Percentiles rank a stretch among this genome's conserved stretches.
Evolutionary conservation across 2,888 invertebrate genomes (phyloP).

Genomic region (Catocala nupta): DNA sequence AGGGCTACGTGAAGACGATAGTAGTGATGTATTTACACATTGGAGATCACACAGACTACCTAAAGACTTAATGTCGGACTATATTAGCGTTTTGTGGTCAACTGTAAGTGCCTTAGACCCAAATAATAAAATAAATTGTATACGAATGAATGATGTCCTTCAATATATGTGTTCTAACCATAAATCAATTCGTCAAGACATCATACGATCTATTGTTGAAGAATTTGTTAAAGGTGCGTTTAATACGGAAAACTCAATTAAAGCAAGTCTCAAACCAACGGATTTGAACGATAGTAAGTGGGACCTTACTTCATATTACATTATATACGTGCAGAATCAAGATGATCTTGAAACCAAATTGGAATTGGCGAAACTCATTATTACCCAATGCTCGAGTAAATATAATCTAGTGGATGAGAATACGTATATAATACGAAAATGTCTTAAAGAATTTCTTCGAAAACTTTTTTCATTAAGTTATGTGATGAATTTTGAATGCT

Average conservation of each 20-base stretch:
- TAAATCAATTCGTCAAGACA: conserved; percentile 48
- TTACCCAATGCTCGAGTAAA: conserved; percentile 42
- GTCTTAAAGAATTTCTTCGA: conserved; percentile 42
- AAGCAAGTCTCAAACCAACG: conserved; percentile 15
- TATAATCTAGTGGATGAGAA: conserved; percentile 42
- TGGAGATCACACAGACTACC: conserved; percentile 50
- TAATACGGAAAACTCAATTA: conserved; percentile 27
- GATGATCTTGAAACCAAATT: conserved; percentile 37
- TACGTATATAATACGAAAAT: conserved; percentile 34
- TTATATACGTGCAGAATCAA: conserved; percentile 38
- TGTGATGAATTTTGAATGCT: conserved; percentile 1
- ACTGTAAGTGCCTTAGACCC: conserved; percentile 54
- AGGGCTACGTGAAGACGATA: conserved; percentile 61
- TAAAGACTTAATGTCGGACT: conserved; percentile 48
- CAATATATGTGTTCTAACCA: conserved; percentile 47
- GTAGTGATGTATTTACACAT: conserved; percentile 57
- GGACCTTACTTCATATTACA: conserved; percentile 49
- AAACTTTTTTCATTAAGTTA: conserved; percentile 33
- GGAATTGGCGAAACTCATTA: conserved; percentile 41
- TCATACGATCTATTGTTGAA: conserved; percentile 54
- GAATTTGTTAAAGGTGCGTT: conserved; percentile 56
- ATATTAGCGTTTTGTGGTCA: conserved; percentile 57
- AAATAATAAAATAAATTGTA: conserved; percentile 50
- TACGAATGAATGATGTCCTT: conserved; percentile 49
- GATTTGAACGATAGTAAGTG: conserved; percentile 53